Percentiles rank a stretch among this genome's conserved stretches.
These are phyloP conservation scores for Shargacucullia verbasci DNA, from an alignment of 2,888 invertebrate genomes.

Conservation along the genomic window DNA sequence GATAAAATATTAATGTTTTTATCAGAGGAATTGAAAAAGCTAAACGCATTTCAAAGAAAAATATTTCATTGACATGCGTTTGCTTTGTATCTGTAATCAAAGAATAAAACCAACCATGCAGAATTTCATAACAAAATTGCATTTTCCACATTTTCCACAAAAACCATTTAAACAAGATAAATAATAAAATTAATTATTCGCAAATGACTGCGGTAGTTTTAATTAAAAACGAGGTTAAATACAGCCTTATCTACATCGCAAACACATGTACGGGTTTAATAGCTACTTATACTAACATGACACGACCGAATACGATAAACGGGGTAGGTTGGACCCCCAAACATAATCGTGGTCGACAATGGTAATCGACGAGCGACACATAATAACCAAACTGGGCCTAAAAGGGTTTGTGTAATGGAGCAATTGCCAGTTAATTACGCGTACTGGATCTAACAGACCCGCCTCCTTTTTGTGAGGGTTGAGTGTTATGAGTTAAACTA, in stretches of 20 bases:
- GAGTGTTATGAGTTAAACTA: conserved; percentile 41
- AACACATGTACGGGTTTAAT: conserved; percentile 11
- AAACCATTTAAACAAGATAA: conserved; percentile 26
- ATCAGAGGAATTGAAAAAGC: no score
- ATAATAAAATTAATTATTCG: conserved; percentile 16
- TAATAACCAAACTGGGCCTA: conserved; percentile 67
- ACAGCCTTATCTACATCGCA: not conserved
- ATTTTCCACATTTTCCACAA: no score
- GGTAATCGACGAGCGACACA: conserved; percentile 74
- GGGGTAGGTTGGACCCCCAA: conserved; percentile 46
- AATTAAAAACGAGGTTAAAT: conserved; percentile 20
- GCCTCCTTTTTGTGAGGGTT: conserved; percentile 55
- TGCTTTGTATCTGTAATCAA: no score
- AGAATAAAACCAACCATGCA: no score
- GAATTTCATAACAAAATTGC: not conserved
- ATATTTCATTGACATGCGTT: no score
- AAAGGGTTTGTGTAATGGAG: conserved; percentile 75
- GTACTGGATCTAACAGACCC: conserved; percentile 50
- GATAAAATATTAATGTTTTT: no score
- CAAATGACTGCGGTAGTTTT: conserved; percentile 18
- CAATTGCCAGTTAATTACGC: conserved; percentile 78
- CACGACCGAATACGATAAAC: conserved; percentile 54
- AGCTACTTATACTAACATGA: conserved; percentile 26
- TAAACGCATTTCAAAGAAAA: no score
- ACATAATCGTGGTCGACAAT: conserved; percentile 64